Evolutionary conservation across 2,113 vertebrate genomes (phyloP).

Genomic region (Erythrolamprus reginae): DNA sequence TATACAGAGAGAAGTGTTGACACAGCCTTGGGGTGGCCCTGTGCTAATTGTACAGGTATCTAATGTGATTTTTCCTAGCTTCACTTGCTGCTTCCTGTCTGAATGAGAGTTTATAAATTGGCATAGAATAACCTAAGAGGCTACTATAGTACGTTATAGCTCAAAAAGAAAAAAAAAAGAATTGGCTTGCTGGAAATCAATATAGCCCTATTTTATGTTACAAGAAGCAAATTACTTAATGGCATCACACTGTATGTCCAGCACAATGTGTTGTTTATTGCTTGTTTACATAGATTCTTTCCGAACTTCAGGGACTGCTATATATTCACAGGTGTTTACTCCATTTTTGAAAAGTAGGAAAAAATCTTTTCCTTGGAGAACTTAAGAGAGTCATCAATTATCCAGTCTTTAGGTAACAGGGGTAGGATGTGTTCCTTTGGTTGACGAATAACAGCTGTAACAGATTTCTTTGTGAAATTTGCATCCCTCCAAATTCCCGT

Average conservation of each 20-base stretch:
- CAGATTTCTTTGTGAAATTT: not conserved
- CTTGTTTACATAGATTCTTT: constrained; percentile 13
- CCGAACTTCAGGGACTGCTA: not conserved
- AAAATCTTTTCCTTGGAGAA: not conserved
- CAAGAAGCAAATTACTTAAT: not conserved
- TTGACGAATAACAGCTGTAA: not conserved
- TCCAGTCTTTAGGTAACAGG: constrained; percentile 28
- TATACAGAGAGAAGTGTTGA: no score
- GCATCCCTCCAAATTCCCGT: not conserved
- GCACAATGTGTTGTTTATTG: not conserved
- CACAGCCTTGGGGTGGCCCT: no score
- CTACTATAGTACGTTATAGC: not conserved
- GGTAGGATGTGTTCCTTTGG: not conserved
- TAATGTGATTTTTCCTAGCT: no score
- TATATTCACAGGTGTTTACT: not conserved
- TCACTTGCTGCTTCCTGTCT: no score
- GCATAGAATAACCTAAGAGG: not conserved
- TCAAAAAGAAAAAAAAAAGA: not conserved
- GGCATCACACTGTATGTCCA: not conserved
- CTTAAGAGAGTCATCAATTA: constrained; percentile 13
- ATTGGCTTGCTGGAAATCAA: not conserved
- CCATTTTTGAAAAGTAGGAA: not conserved
- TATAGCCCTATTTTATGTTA: not conserved
- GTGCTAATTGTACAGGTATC: no score
- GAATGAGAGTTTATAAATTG: not conserved